Evolutionary conservation across 2,888 invertebrate genomes (phyloP).

Genomic region (Tupiocoris notatus): DNA sequence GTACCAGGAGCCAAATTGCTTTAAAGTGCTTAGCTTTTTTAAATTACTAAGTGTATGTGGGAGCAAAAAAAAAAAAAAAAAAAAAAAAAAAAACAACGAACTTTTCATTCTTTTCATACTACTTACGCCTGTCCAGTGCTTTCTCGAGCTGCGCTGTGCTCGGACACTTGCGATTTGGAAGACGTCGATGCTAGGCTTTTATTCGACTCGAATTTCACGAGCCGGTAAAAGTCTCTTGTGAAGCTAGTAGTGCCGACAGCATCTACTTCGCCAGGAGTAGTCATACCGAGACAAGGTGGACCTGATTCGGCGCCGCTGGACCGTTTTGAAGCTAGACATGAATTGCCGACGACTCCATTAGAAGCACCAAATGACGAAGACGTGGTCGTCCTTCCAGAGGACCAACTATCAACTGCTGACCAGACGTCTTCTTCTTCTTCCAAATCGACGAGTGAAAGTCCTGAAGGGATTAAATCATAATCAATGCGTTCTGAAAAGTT

Average conservation of each 20-base stretch:
- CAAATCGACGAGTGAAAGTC: conserved; percentile 40
- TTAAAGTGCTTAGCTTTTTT: too few relatives aligned
- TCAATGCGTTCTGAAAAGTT: too few relatives aligned
- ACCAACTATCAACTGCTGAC: conserved; percentile 58
- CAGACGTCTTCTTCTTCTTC: conserved; percentile 42
- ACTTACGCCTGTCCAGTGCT: conserved; percentile 17
- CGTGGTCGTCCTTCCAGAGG: conserved; percentile 55
- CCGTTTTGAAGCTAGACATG: conserved; percentile 60
- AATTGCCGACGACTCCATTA: background rate
- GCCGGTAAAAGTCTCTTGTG: conserved; percentile 74
- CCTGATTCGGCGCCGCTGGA: conserved; percentile 65
- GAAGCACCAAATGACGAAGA: conserved; percentile 19
- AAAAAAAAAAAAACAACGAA: background rate
- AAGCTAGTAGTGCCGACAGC: conserved; percentile 68
- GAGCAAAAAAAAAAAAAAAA: too few relatives aligned
- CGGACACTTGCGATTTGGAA: conserved; percentile 45
- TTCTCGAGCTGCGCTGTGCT: conserved; percentile 9
- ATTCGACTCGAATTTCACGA: conserved; percentile 78
- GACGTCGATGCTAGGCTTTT: conserved; percentile 71
- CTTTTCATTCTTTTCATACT: conserved; percentile 51
- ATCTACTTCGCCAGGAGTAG: conserved; percentile 51
- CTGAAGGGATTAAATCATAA: conserved; percentile 4
- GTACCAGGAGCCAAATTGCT: too few relatives aligned
- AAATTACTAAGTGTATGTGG: too few relatives aligned
- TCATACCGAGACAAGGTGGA: conserved; percentile 52